Conservation (phyloP, 2,888 invertebrate genomes). For the Drosophila borborema region DNA sequence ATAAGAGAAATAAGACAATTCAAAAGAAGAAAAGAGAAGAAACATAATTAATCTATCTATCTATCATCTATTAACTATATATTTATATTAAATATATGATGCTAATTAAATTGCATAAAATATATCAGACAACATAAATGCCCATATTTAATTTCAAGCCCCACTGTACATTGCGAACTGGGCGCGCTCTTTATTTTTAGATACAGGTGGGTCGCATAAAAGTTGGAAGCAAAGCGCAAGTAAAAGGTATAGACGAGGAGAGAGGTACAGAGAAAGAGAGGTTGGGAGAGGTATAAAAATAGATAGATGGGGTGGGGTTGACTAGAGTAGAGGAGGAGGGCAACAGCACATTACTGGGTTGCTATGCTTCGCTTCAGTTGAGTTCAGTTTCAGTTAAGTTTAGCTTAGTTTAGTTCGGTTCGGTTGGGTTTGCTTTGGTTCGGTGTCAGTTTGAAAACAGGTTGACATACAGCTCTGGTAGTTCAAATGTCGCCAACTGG, state of each 20-base stretch:
- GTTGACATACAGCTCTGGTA: conserved; percentile 66
- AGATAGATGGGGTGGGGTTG: not conserved
- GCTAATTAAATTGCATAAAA: too few species aligned
- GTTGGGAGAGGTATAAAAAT: not conserved
- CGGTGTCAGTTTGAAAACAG: conserved; percentile 62
- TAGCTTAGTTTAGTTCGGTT: conserved; percentile 3
- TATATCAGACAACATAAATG: too few species aligned
- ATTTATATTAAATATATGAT: too few species aligned
- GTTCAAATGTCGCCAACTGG: conserved; percentile 67
- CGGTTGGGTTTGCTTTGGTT: not conserved
- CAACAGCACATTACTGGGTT: conserved; percentile 36
- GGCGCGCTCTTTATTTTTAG: conserved; percentile 54
- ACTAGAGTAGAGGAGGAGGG: not conserved
- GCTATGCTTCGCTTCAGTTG: conserved; percentile 31
- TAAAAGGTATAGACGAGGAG: conserved; percentile 1
- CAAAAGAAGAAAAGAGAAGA: too few species aligned
- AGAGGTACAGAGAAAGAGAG: not conserved
- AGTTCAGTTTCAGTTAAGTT: conserved; percentile 25
- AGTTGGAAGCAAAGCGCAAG: conserved; percentile 19
- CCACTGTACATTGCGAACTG: conserved; percentile 22
- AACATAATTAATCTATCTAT: too few species aligned
- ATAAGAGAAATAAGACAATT: too few species aligned
- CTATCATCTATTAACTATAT: too few species aligned
- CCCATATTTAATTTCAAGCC: not conserved
- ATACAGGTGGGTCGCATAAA: conserved; percentile 37